Evolutionary conservation across 2,797 vertebrate genomes (phyloP).

Genomic region (Alcedo quadribrachys): DNA sequence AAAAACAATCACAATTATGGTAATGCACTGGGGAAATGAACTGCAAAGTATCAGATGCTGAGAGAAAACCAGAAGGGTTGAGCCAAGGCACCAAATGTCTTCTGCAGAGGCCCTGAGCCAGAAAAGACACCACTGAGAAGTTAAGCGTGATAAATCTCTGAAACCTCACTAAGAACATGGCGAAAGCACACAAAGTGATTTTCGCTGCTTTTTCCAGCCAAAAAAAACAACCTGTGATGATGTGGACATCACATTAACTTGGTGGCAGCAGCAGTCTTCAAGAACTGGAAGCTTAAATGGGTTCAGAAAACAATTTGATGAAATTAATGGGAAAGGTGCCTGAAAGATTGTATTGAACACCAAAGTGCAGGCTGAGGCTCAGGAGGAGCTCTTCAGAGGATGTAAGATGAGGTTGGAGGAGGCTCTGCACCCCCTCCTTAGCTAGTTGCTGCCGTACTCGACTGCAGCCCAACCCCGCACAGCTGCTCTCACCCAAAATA

Average conservation of each 20-base stretch:
- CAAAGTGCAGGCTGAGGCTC: not conserved
- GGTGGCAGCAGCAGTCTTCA: not conserved
- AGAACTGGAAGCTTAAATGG: not conserved
- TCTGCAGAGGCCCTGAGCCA: not conserved
- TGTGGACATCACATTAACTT: not conserved
- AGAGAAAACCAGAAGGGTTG: not conserved
- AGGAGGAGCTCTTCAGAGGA: not conserved
- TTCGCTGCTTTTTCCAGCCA: not conserved
- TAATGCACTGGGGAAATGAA: not conserved
- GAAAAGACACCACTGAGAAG: not conserved
- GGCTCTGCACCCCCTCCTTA: not conserved
- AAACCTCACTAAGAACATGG: not conserved
- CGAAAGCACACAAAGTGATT: fast-evolving
- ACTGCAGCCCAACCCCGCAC: not conserved
- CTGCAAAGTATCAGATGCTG: not conserved
- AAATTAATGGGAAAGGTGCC: not conserved
- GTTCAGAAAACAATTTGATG: not conserved
- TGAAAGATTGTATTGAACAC: fast-evolving
- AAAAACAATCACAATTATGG: not conserved
- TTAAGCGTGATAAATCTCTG: not conserved
- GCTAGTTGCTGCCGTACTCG: not conserved
- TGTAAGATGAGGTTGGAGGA: not conserved
- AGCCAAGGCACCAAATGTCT: not conserved
- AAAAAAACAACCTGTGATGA: not conserved
- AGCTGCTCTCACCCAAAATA: not conserved